Evolutionary conservation across 2,888 invertebrate species (phyloP).

Genomic region (Orchesella flavescens): DNA sequence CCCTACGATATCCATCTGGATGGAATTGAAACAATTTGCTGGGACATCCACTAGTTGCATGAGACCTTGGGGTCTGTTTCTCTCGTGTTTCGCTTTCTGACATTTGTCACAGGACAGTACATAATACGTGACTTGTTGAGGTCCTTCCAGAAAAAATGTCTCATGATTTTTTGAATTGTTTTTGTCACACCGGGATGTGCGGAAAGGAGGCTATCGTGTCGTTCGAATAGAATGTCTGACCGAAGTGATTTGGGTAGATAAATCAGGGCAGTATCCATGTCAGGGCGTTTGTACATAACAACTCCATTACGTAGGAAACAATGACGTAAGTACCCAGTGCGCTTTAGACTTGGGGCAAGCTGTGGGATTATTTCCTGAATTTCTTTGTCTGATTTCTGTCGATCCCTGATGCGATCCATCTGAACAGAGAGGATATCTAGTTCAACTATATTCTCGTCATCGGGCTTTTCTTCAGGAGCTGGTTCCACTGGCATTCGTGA

Average conservation of each 20-base stretch:
- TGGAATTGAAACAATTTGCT: not conserved
- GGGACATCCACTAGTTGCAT: not conserved
- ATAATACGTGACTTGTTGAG: not conserved
- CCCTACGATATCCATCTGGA: not conserved
- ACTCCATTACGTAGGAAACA: not conserved
- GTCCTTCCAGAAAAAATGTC: not conserved
- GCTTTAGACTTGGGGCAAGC: not conserved
- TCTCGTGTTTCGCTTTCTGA: not conserved
- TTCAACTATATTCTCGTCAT: not conserved
- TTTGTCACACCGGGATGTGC: constrained; percentile 8
- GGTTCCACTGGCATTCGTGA: not conserved
- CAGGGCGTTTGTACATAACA: not conserved
- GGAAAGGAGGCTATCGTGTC: not conserved
- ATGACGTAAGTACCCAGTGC: not conserved
- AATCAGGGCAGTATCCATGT: not conserved
- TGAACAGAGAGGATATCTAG: not conserved
- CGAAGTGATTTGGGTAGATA: not conserved
- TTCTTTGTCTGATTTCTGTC: not conserved
- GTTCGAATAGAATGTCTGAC: not conserved
- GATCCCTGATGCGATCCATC: not conserved
- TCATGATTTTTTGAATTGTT: not conserved
- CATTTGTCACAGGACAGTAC: constrained; percentile 3
- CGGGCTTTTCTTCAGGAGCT: not conserved
- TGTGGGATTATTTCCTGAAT: not conserved
- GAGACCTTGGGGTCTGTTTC: not conserved